phyloP scores from a whole-genome alignment of 2,797 vertebrate species.

The Enoplosus armatus region DNA sequence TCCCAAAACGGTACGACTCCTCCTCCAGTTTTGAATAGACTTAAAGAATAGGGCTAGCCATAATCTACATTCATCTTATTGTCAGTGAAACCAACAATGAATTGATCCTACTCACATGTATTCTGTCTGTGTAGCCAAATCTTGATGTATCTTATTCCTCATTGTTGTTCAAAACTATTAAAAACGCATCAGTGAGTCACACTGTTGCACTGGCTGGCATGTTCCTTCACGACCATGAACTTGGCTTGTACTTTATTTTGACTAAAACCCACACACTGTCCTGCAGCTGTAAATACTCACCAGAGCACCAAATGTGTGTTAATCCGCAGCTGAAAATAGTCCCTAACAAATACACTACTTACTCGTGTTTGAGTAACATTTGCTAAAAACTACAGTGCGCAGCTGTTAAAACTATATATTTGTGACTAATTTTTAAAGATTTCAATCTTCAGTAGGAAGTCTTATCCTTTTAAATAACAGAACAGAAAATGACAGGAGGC shows the following conservation, averaged over 20 bases:
- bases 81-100: background rate
- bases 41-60: background rate
- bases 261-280: background rate
- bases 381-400: background rate
- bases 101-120: background rate
- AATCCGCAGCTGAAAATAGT: background rate
- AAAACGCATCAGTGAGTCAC: background rate
- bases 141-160: background rate
- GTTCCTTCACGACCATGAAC: background rate
- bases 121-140: background rate
- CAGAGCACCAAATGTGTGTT: background rate
- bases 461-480: background rate
- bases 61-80: background rate
- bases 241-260: background rate
- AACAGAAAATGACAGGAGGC: background rate
- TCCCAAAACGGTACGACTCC: constrained; percentile 86
- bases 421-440: background rate
- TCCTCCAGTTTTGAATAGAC: background rate
- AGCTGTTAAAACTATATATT: background rate
- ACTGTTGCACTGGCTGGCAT: background rate
- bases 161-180: background rate
- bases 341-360: background rate
- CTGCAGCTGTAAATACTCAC: background rate
- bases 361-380: background rate
- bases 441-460: background rate